These are phyloP conservation scores for Drosophila limbata DNA, from an alignment of 2,888 invertebrate genomes.

Conservation along the genomic window DNA sequence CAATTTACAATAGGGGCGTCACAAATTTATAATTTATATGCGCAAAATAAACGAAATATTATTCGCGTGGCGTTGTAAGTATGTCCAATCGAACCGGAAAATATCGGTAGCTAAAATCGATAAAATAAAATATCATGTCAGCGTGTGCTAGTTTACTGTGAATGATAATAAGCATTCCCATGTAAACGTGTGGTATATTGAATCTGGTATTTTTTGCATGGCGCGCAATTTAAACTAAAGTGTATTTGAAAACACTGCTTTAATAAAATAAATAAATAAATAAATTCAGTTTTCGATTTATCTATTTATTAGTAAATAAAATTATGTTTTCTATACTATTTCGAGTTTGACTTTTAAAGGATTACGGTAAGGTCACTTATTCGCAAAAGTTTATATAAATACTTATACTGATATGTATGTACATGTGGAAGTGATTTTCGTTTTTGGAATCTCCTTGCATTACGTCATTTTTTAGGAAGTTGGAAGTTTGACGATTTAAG, in stretches of 20 bases:
- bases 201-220: neutral
- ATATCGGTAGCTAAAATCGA: conserved; percentile 16
- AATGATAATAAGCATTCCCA: conserved; percentile 7
- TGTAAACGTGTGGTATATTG: neutral
- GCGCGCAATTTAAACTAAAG: neutral
- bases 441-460: conserved; percentile 20
- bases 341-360: conserved; percentile 14
- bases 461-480: conserved; percentile 29
- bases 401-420: conserved; percentile 48
- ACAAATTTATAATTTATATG: conserved; percentile 25
- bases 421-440: conserved; percentile 50
- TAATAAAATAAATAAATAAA: neutral
- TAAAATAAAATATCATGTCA: neutral
- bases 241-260: neutral
- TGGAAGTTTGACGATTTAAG: conserved; percentile 71
- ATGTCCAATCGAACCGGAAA: conserved; percentile 22
- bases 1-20: conserved; percentile 4
- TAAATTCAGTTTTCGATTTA: neutral
- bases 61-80: conserved; percentile 57
- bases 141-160: neutral
- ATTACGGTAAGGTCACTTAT: conserved; percentile 44
- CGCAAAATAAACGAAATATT: conserved; percentile 40
- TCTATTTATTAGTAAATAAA: conserved; percentile 32
- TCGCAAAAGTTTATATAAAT: conserved; percentile 49
- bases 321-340: conserved; percentile 14